Percentiles rank a stretch among this genome's conserved stretches.
These are phyloP conservation scores for Siniperca undulata DNA, from an alignment of 2,797 vertebrate genomes.

Conservation along the genomic window DNA sequence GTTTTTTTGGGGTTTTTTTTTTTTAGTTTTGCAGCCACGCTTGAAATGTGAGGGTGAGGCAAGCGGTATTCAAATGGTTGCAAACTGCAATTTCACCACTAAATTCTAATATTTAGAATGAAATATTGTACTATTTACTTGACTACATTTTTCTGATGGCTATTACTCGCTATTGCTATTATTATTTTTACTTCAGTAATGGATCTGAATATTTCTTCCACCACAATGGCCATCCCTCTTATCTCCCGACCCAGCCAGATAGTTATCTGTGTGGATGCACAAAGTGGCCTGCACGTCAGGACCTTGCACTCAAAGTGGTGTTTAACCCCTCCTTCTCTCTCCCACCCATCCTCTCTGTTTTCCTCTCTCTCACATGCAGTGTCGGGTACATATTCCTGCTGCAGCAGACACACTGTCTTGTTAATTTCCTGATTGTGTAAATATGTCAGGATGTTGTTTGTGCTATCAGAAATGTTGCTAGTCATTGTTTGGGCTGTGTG, in stretches of 20 bases:
- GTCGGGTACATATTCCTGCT: constrained; percentile 37
- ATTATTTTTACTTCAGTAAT: not conserved
- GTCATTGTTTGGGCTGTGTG: constrained; percentile 79
- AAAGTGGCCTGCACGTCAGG: constrained; percentile 61
- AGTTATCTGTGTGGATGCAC: constrained; percentile 57
- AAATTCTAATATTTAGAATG: no score
- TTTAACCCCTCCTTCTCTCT: constrained; percentile 39
- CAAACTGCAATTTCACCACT: no score
- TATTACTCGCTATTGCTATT: not conserved
- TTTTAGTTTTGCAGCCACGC: no score
- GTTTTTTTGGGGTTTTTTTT: no score
- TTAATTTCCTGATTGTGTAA: constrained; percentile 83
- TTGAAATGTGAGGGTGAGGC: no score
- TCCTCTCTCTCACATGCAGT: constrained; percentile 40
- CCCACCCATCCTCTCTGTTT: constrained; percentile 29
- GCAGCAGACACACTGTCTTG: constrained; percentile 76
- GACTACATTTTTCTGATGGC: not conserved
- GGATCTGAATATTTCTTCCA: not conserved
- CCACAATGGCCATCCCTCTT: constrained; percentile 24
- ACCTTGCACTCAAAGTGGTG: constrained; percentile 44
- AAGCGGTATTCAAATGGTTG: no score
- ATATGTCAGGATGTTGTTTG: constrained; percentile 83
- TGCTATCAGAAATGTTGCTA: constrained; percentile 71
- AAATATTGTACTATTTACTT: not conserved
- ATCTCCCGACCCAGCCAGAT: constrained; percentile 57